These are phyloP conservation scores for Micromesistius poutassou DNA, from an alignment of 2,797 vertebrate species.

Conservation along the genomic window DNA sequence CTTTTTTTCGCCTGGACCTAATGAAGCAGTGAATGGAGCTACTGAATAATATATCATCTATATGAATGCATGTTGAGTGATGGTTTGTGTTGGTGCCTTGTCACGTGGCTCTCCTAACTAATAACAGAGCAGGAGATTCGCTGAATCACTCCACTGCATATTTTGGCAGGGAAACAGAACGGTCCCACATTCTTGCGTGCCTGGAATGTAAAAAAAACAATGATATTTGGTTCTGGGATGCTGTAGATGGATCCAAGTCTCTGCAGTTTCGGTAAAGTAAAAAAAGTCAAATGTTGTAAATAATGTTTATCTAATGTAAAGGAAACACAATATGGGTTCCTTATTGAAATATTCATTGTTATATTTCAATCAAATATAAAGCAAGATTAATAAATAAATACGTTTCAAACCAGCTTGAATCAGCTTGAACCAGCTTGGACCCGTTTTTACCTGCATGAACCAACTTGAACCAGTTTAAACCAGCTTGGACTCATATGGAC, in stretches of 20 bases:
- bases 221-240: background rate
- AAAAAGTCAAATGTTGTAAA: background rate
- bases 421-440: background rate
- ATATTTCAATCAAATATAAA: too few species aligned
- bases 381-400: too few species aligned
- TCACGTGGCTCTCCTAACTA: background rate
- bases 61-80: background rate
- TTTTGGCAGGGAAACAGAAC: background rate
- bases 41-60: background rate
- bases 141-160: background rate
- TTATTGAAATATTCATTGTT: background rate
- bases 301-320: background rate
- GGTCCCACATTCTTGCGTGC: background rate
- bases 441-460: background rate
- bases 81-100: background rate
- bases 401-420: background rate
- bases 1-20: background rate
- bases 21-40: background rate
- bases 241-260: background rate
- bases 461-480: background rate
- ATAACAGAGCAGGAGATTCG: slow-evolving; percentile 1
- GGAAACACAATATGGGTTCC: background rate
- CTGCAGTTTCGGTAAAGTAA: background rate
- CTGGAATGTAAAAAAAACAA: background rate
- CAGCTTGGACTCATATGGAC: background rate